Percentiles rank a stretch among this genome's conserved stretches.
These are phyloP conservation scores for Amazona guildingii DNA, from an alignment of 2,113 vertebrate species.

Conservation along the genomic window DNA sequence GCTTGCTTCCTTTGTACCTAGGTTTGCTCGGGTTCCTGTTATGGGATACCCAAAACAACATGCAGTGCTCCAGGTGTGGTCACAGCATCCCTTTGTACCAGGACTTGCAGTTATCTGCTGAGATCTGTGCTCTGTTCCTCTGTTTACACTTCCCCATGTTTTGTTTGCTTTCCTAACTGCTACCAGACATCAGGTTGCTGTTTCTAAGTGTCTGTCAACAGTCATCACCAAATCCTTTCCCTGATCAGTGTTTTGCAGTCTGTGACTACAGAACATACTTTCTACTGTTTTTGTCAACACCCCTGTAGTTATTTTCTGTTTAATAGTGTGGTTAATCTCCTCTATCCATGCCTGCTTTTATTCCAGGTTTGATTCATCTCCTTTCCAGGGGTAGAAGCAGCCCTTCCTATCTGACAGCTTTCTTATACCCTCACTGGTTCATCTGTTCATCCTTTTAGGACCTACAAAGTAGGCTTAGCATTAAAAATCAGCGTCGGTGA, in stretches of 20 bases:
- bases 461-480: not conserved
- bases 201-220: constrained; percentile 74
- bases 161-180: constrained; percentile 78
- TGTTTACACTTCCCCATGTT: constrained; percentile 70
- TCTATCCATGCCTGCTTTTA: not conserved
- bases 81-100: constrained; percentile 56
- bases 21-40: not conserved
- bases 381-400: not conserved
- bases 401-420: not conserved
- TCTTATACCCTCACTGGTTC: not conserved
- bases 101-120: constrained; percentile 39
- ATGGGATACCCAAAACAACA: constrained; percentile 3
- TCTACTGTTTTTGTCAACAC: constrained; percentile 48
- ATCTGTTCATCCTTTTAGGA: not conserved
- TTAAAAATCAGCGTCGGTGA: not conserved
- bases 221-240: constrained; percentile 54
- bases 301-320: constrained; percentile 37
- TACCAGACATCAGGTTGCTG: constrained; percentile 74
- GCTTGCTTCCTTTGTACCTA: not conserved
- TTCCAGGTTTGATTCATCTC: not conserved
- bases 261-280: constrained; percentile 34
- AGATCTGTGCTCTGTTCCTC: constrained; percentile 66
- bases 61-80: constrained; percentile 27
- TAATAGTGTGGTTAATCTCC: constrained; percentile 36
- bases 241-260: constrained; percentile 26